Conservation (phyloP, 2,113 vertebrate genomes). For the Sakesphorus luctuosus region DNA sequence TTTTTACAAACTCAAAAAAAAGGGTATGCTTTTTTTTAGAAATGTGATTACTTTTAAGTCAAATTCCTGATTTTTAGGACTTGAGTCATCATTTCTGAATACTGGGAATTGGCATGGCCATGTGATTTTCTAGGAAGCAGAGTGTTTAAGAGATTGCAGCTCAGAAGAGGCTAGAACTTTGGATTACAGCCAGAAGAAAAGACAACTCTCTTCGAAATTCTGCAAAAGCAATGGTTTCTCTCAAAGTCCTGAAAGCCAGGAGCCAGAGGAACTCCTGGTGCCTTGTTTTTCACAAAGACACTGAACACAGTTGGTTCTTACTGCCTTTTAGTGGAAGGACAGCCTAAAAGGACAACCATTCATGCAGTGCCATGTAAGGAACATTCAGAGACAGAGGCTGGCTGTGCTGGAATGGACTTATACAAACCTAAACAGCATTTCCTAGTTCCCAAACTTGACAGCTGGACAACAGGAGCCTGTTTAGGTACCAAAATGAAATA, state of each 20-base stretch:
- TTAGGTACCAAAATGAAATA: not conserved
- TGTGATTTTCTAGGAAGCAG: conserved; percentile 15
- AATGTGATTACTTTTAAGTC: not conserved
- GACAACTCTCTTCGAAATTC: not conserved
- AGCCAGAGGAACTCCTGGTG: not conserved
- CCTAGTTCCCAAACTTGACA: not conserved
- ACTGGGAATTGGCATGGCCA: not conserved
- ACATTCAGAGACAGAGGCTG: not conserved
- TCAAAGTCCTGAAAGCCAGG: not conserved
- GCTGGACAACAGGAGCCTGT: not conserved
- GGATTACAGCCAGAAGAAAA: conserved; percentile 18
- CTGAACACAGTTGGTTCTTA: not conserved
- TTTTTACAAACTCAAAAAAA: not conserved
- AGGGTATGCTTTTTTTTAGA: not conserved
- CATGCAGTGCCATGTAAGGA: not conserved
- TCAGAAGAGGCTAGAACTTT: not conserved
- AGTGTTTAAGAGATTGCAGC: not conserved
- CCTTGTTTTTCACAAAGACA: not conserved
- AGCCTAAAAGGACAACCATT: not conserved
- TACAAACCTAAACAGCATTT: not conserved
- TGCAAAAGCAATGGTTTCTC: conserved; percentile 3
- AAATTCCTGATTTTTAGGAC: not conserved
- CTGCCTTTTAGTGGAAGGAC: not conserved
- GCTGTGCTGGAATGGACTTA: not conserved
- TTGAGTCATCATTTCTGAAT: conserved; percentile 10